Evolutionary conservation across 2,888 invertebrate species (phyloP).

Genomic region (Lottia gigantea): DNA sequence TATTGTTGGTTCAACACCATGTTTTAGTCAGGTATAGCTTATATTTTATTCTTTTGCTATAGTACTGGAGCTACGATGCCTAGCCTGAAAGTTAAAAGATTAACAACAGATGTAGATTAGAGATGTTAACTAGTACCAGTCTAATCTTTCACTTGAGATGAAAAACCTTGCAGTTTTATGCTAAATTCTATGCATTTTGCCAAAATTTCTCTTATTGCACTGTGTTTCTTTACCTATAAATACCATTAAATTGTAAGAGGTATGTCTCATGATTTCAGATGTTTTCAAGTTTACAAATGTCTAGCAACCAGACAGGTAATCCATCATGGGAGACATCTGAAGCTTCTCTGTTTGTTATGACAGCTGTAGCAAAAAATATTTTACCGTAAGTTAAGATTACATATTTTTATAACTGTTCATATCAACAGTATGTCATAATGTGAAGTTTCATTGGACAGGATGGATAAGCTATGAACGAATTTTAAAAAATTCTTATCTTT

Average conservation of each 20-base stretch:
- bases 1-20: constrained; percentile 91
- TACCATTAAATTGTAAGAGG: no score
- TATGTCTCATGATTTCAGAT: constrained; percentile 57
- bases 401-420: no score
- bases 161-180: no score
- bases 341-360: constrained; percentile 94
- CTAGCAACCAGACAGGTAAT: constrained; percentile 72
- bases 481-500: no score
- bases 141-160: background rate
- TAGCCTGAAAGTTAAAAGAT: background rate
- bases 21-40: constrained; percentile 85
- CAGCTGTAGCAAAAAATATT: constrained; percentile 93
- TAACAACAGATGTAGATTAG: background rate
- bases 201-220: no score
- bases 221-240: no score
- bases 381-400: constrained; percentile 79
- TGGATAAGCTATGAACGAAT: no score
- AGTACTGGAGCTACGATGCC: no score
- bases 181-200: no score
- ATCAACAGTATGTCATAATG: no score
- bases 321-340: constrained; percentile 91
- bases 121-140: background rate
- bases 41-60: no score
- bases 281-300: constrained; percentile 74
- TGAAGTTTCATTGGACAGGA: no score